A percentile compares a stretch with the other conserved stretches of the same genome.
Conservation (phyloP, 1,140 invertebrate species). For the Monochamus saltuarius region DNA sequence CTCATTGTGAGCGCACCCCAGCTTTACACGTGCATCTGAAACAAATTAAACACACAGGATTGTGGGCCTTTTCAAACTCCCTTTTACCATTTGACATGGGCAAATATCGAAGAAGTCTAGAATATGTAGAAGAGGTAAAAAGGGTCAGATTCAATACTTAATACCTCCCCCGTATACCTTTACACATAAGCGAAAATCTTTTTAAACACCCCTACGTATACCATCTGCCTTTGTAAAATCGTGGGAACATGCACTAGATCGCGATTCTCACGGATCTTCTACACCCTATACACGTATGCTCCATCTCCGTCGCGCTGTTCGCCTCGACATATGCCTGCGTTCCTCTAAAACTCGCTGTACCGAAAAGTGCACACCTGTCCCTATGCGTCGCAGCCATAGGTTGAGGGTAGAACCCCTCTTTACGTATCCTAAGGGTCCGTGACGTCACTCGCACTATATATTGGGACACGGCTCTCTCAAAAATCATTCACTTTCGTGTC, state of each 20-base stretch:
- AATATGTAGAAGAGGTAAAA: conserved; percentile 29
- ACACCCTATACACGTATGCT: conserved; percentile 41
- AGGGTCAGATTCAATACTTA: conserved; percentile 26
- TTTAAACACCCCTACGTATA: conserved; percentile 47
- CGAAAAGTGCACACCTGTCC: conserved; percentile 51
- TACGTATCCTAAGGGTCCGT: conserved; percentile 44
- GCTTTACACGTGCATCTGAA: conserved; percentile 25
- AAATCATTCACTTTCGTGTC: conserved; percentile 32
- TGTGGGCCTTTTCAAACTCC: conserved; percentile 11
- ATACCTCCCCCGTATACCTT: conserved; percentile 9
- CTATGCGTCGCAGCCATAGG: conserved; percentile 45
- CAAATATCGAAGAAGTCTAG: conserved; percentile 15
- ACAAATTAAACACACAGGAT: conserved; percentile 15
- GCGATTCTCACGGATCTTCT: conserved; percentile 50
- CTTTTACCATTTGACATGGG: conserved; percentile 4
- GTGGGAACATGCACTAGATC: conserved; percentile 48
- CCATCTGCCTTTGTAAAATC: conserved; percentile 49
- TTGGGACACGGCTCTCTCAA: conserved; percentile 4
- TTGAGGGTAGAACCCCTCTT: conserved; percentile 33
- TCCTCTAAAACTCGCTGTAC: conserved; percentile 26
- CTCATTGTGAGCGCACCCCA: conserved; percentile 5
- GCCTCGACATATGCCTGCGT: conserved; percentile 27
- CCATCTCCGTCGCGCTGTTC: conserved; percentile 34
- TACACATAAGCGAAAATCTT: conserved; percentile 27
- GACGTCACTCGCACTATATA: conserved; percentile 47